Conservation (phyloP, 2,888 invertebrate genomes). For the Nezara viridula region DNA sequence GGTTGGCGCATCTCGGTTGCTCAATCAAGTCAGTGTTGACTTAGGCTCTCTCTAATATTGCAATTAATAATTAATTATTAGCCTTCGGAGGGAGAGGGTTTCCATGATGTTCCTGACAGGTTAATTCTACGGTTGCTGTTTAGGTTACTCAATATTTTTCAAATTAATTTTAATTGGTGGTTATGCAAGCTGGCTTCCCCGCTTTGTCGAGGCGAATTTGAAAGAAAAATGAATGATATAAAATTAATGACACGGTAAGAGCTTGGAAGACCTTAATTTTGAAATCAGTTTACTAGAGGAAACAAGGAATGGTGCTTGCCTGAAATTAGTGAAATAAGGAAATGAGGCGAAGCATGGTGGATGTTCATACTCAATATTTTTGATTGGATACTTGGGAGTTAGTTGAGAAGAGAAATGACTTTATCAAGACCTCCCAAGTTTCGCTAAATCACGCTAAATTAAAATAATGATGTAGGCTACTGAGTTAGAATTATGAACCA, state of each 20-base stretch:
- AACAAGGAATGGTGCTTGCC: not conserved
- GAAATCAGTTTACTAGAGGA: not conserved
- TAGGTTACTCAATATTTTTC: slow-evolving; percentile 9
- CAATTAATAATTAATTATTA: slow-evolving; percentile 36
- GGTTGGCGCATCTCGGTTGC: slow-evolving; percentile 42
- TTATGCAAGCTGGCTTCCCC: not conserved
- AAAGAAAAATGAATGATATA: not conserved
- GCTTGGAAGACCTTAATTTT: not conserved
- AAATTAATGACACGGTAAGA: not conserved
- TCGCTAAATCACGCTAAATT: not conserved
- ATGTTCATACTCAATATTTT: not conserved
- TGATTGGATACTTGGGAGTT: not conserved
- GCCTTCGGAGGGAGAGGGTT: not conserved
- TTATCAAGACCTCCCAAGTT: not conserved
- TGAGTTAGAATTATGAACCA: not conserved
- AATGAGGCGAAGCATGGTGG: not conserved
- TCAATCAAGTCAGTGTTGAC: slow-evolving; percentile 20
- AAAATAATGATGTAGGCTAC: not conserved
- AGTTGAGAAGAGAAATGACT: not conserved
- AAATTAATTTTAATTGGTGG: slow-evolving; percentile 3
- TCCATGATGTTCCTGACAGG: slow-evolving; percentile 11
- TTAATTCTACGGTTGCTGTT: not conserved
- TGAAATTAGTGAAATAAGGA: not conserved
- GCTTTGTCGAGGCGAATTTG: not conserved
- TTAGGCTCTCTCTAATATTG: slow-evolving; percentile 30